Evolutionary conservation across 2,797 vertebrate species (phyloP).

Genomic region (Nannoperca obscura): DNA sequence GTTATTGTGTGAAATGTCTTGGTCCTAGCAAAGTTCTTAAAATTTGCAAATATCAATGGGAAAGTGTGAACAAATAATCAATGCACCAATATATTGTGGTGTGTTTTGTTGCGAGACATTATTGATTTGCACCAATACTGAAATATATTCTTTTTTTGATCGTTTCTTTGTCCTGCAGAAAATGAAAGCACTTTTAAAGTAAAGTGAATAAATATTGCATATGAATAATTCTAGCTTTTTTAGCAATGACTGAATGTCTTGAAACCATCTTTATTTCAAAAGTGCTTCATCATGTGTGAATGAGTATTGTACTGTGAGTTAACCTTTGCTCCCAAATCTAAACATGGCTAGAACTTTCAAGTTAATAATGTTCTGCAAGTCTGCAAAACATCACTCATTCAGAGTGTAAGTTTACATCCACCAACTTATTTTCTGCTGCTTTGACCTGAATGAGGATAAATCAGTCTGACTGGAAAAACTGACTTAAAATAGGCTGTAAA

Average conservation of each 20-base stretch:
- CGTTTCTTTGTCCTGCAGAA: conserved; percentile 6
- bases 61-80: conserved; percentile 54
- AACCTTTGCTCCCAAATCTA: background rate
- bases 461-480: background rate
- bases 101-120: conserved; percentile 23
- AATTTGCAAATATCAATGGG: conserved; percentile 54
- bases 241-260: background rate
- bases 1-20: conserved; percentile 45
- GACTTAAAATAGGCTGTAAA: conserved; percentile 6
- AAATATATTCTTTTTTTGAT: conserved; percentile 28
- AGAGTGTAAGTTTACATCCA: conserved; percentile 9
- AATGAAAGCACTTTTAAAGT: background rate
- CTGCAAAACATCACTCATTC: background rate
- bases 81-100: conserved; percentile 30
- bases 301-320: background rate
- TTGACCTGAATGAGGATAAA: conserved; percentile 17
- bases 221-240: background rate
- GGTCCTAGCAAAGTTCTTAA: conserved; percentile 3
- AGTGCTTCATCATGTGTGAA: background rate
- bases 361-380: background rate
- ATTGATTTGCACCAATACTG: conserved; percentile 28
- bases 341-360: background rate
- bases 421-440: background rate
- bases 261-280: background rate
- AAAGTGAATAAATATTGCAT: background rate